Base-by-base conservation (phyloP, 2,888 invertebrate species). In the Steromphala cineraria region DNA sequence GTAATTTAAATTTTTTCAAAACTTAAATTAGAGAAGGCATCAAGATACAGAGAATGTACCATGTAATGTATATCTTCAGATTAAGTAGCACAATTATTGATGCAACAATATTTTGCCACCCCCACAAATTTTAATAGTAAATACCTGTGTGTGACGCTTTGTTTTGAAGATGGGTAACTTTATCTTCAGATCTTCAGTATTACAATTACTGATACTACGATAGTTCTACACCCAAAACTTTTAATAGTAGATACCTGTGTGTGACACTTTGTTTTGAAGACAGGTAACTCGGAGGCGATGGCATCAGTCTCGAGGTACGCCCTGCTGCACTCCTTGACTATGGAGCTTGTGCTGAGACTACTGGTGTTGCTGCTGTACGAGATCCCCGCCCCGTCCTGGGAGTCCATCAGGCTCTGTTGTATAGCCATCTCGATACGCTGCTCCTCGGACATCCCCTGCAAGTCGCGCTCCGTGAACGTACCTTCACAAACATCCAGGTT, bases 401-500 rank as follows among this genome's bases (percentile, higher is more conserved):
- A 40, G 17, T 76, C 76, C 80, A 83, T 83, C 55, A 90, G 82
- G 80, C 88, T 89, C 67, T 86, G 84, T 67, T 85, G 83, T 75
- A 89, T 88, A 13, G 89, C 90, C 31, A 87, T 71, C 62, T 86
- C 84, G 15, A 90, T 80, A 81, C 84, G 83, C 82, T 89, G 87
- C 10, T 90, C 89, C 46, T 88, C 87, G 0, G 89, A 83, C 87
- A 90, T 81, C 7, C 81, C 81, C 19, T 83, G 53, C 10, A 87
- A 36, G 24, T 83, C 80, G 21, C 55, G 55, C 74, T 82, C 86
- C 79, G 62, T 46, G 78, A 56, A 71, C 28, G n/a, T 67, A 17
- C 10, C 46, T 78, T 21, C 24, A 62, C n/a, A 10, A 40, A 36
- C 1, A 56, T n/a, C 1, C 4, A 56, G 13, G 7, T 56, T 8